A percentile compares a stretch with the other conserved stretches of the same genome.
Conservation (phyloP, 2,113 vertebrate genomes). For the Xenus cinereus region DNA sequence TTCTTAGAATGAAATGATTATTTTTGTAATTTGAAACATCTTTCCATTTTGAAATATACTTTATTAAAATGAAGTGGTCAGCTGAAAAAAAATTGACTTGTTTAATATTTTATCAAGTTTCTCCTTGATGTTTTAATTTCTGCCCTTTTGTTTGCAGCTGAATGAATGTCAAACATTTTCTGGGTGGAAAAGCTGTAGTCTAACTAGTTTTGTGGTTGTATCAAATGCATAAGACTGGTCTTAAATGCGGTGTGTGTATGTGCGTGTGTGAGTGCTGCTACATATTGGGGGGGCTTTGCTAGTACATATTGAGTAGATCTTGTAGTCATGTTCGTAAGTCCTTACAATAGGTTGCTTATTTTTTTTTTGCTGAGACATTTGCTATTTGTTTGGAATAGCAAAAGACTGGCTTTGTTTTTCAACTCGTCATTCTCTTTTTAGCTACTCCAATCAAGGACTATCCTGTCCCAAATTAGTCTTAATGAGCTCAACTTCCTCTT, state of each 20-base stretch:
- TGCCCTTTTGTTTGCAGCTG: not conserved
- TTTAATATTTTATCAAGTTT: not conserved
- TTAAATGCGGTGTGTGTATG: accelerated
- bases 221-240: not conserved
- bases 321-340: not conserved
- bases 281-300: not conserved
- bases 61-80: not conserved
- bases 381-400: not conserved
- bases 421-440: not conserved
- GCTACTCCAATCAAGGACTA: not conserved
- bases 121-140: not conserved
- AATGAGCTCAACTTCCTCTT: not conserved
- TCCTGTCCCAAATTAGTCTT: not conserved
- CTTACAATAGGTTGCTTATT: not conserved
- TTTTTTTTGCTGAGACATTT: not conserved
- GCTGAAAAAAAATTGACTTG: not conserved
- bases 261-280: accelerated
- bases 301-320: not conserved
- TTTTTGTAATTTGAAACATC: not conserved
- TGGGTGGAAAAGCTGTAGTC: not conserved
- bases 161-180: not conserved
- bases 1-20: not conserved
- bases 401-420: not conserved
- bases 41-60: not conserved
- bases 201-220: not conserved